Evolutionary conservation across 2,888 invertebrate genomes (phyloP).

Genomic region (Trachelus stipa): DNA sequence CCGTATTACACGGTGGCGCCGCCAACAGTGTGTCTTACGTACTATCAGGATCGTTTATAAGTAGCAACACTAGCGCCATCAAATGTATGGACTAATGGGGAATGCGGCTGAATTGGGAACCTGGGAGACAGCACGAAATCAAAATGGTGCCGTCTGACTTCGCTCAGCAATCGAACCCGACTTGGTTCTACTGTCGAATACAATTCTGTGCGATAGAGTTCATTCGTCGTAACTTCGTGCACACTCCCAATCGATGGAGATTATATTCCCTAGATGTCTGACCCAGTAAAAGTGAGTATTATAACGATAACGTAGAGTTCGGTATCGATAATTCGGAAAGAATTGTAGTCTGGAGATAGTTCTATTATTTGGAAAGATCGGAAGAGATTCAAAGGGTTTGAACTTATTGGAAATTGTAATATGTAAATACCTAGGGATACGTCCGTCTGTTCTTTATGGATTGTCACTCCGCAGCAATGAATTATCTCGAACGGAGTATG

Average conservation of each 20-base stretch:
- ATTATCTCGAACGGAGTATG: background rate
- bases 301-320: background rate
- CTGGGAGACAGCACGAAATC: constrained; percentile 26
- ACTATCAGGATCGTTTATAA: too few species aligned
- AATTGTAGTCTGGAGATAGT: background rate
- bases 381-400: background rate
- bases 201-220: background rate
- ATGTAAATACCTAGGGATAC: background rate
- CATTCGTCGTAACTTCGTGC: background rate
- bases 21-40: too few species aligned
- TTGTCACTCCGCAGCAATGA: background rate
- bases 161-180: background rate
- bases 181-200: background rate
- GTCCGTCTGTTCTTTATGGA: background rate
- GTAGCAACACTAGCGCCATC: background rate
- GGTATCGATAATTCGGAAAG: background rate
- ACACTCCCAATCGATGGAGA: background rate
- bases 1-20: too few species aligned
- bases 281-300: background rate
- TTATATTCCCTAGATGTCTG: background rate
- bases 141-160: constrained; percentile 45
- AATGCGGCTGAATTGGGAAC: background rate
- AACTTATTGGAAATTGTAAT: background rate
- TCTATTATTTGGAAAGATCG: background rate
- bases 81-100: background rate